Evolutionary conservation across 2,797 vertebrate genomes (phyloP).

Genomic region (Adrianichthys oophorus): DNA sequence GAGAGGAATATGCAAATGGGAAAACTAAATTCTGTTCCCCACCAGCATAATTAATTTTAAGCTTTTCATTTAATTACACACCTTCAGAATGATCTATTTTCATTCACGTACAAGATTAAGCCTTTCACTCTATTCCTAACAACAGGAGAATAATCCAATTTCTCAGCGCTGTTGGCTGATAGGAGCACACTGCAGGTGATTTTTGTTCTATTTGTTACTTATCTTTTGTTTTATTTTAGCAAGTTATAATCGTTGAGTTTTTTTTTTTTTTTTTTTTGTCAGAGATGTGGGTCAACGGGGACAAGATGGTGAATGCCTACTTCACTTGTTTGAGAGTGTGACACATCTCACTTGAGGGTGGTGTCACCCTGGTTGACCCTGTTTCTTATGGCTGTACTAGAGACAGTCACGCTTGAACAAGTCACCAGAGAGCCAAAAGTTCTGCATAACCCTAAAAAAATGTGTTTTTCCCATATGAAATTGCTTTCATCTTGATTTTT

Average conservation of each 20-base stretch:
- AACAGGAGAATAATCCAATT: slow-evolving; percentile 12
- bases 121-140: slow-evolving; percentile 13
- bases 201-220: slow-evolving; percentile 2
- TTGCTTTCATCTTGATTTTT: too few relatives aligned
- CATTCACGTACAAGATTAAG: slow-evolving; percentile 13
- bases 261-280: slow-evolving; percentile 7
- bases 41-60: slow-evolving; percentile 7
- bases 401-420: background rate
- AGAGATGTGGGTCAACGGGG: slow-evolving; percentile 15
- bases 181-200: slow-evolving; percentile 5
- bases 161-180: slow-evolving; percentile 6
- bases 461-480: too few relatives aligned
- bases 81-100: slow-evolving; percentile 21
- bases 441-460: too few relatives aligned
- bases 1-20: slow-evolving; percentile 3
- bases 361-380: slow-evolving; percentile 21
- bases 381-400: background rate
- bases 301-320: slow-evolving; percentile 9
- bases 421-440: too few relatives aligned
- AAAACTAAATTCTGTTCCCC: slow-evolving; percentile 4
- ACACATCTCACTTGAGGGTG: slow-evolving; percentile 22
- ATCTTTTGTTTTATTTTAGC: slow-evolving; percentile 8
- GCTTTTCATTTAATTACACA: slow-evolving; percentile 20
- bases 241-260: background rate
- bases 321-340: slow-evolving; percentile 15